Conservation (phyloP, 2,797 vertebrate genomes). For the Lemur catta region DNA sequence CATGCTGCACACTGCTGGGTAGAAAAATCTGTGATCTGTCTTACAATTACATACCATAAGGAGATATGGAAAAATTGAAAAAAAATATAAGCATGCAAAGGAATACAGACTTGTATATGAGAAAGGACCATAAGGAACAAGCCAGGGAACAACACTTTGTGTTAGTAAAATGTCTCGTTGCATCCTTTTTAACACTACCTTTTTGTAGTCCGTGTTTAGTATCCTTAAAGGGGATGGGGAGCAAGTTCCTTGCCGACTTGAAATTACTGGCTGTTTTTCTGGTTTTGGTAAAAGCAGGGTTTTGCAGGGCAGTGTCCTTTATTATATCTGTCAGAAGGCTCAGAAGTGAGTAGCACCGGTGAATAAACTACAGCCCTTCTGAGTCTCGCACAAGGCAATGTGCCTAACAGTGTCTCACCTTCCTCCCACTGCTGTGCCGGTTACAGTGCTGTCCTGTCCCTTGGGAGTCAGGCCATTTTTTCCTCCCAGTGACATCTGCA, state of each 20-base stretch:
- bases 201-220: not conserved
- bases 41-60: not conserved
- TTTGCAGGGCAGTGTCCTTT: not conserved
- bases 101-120: not conserved
- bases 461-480: not conserved
- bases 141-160: not conserved
- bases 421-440: not conserved
- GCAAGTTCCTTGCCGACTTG: not conserved
- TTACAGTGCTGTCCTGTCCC: not conserved
- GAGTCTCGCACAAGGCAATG: not conserved
- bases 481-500: not conserved
- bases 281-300: not conserved
- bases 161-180: not conserved
- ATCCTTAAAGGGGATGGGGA: not conserved
- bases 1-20: fast-evolving
- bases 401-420: not conserved
- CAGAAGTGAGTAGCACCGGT: not conserved
- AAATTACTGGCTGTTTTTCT: not conserved
- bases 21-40: not conserved
- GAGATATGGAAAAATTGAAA: not conserved
- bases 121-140: not conserved
- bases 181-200: not conserved
- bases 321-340: not conserved
- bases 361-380: not conserved
- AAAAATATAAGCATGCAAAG: not conserved